phyloP scores from a whole-genome alignment of 1,140 invertebrate species.

The Anagrus nilaparvatae region DNA sequence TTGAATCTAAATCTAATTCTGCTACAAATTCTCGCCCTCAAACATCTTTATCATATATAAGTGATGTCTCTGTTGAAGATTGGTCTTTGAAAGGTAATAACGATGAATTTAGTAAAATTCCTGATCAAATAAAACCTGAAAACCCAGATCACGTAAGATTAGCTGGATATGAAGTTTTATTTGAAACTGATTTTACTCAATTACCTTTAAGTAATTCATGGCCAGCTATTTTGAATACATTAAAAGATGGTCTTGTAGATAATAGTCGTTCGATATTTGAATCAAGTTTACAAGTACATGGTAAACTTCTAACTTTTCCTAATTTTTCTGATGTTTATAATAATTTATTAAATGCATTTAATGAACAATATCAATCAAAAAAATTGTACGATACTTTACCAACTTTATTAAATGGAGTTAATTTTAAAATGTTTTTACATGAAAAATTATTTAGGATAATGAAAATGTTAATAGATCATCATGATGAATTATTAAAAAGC shows the following conservation, averaged over 20 bases:
- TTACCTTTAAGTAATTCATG: conserved; percentile 23
- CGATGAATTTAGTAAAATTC: conserved; percentile 23
- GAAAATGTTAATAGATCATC: conserved; percentile 28
- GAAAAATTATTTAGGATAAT: conserved; percentile 36
- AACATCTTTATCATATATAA: conserved; percentile 26
- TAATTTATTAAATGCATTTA: conserved; percentile 30
- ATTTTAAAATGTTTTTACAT: conserved; percentile 37
- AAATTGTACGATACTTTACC: conserved; percentile 29
- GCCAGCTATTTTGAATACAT: conserved; percentile 25
- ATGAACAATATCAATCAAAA: conserved; percentile 25
- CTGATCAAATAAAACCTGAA: conserved; percentile 28
- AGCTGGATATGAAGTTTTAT: conserved; percentile 33
- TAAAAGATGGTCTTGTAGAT: conserved; percentile 30
- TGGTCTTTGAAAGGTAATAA: conserved; percentile 21
- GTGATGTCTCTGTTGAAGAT: conserved; percentile 30
- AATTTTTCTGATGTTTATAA: conserved; percentile 23
- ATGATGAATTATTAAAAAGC: conserved; percentile 32
- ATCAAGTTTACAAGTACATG: conserved; percentile 32
- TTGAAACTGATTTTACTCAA: conserved; percentile 29
- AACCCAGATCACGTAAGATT: conserved; percentile 36
- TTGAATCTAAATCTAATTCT: conserved; percentile 10
- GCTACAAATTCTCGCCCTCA: conserved; percentile 17
- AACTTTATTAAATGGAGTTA: conserved; percentile 31
- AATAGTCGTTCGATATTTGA: conserved; percentile 36
- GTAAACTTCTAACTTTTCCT: conserved; percentile 27